These are phyloP conservation scores for Cygnus buccinator DNA, from an alignment of 2,113 vertebrate genomes.

Conservation along the genomic window DNA sequence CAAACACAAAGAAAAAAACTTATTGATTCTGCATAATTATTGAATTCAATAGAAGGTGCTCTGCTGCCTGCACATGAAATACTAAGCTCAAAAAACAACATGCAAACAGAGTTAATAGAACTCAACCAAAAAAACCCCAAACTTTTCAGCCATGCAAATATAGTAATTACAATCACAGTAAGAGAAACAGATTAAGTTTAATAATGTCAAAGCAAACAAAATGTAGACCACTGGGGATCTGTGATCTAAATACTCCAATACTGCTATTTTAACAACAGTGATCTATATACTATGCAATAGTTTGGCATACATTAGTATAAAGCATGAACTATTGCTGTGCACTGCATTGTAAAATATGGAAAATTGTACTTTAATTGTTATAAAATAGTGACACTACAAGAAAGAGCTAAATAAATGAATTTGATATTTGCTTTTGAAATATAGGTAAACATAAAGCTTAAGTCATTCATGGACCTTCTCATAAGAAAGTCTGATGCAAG, in stretches of 20 bases:
- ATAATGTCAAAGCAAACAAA: slow-evolving; percentile 77
- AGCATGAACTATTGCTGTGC: slow-evolving; percentile 71
- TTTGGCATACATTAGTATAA: slow-evolving; percentile 72
- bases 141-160: slow-evolving; percentile 77
- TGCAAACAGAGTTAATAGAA: slow-evolving; percentile 69
- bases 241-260: slow-evolving; percentile 74
- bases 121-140: slow-evolving; percentile 63
- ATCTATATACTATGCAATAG: slow-evolving; percentile 59
- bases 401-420: slow-evolving; percentile 47
- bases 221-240: slow-evolving; percentile 56
- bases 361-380: slow-evolving; percentile 14
- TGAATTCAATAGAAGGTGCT: slow-evolving; percentile 76
- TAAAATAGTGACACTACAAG: slow-evolving; percentile 31
- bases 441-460: slow-evolving; percentile 15
- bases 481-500: slow-evolving; percentile 10
- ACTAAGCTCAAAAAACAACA: slow-evolving; percentile 74
- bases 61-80: slow-evolving; percentile 78
- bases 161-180: slow-evolving; percentile 73
- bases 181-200: slow-evolving; percentile 74
- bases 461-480: slow-evolving; percentile 1
- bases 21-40: slow-evolving; percentile 93
- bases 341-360: slow-evolving; percentile 50
- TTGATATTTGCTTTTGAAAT: slow-evolving; percentile 35
- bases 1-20: slow-evolving; percentile 86
- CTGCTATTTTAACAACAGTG: slow-evolving; percentile 65